Percentiles rank a stretch among this genome's conserved stretches.
These are phyloP conservation scores for Platorchestia sp. DNA, from an alignment of 1,140 invertebrate genomes.

Conservation along the genomic window DNA sequence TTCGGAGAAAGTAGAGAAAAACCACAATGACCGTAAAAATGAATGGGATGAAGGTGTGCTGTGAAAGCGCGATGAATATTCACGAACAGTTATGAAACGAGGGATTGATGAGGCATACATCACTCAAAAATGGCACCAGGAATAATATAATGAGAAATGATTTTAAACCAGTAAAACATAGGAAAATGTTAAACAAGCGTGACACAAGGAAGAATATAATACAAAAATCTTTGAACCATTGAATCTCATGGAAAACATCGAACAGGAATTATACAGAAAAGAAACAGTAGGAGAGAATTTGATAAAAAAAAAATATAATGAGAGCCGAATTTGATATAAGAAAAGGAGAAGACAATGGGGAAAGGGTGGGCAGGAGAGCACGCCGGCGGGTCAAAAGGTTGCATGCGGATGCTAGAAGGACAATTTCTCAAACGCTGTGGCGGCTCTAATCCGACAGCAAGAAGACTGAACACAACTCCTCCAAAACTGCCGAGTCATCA, in stretches of 20 bases:
- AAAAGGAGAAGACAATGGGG: not conserved
- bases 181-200: too few relatives aligned
- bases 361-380: not conserved
- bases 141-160: not conserved
- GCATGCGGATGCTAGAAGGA: conserved; percentile 15
- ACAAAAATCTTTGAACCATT: too few relatives aligned
- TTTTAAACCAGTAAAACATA: too few relatives aligned
- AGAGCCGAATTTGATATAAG: conserved; percentile 1
- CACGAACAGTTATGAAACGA: not conserved
- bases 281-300: too few relatives aligned
- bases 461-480: conserved; percentile 52
- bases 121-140: not conserved
- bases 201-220: too few relatives aligned
- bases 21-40: not conserved
- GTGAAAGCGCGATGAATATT: not conserved
- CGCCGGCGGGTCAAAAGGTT: not conserved
- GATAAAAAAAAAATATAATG: not conserved
- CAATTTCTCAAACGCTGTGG: conserved; percentile 44
- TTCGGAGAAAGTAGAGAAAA: not conserved
- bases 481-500: conserved; percentile 43
- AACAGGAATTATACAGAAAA: too few relatives aligned
- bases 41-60: not conserved
- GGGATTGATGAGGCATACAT: not conserved
- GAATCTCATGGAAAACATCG: too few relatives aligned
- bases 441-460: conserved; percentile 47